Base-by-base conservation (phyloP, 1,140 invertebrate species). In the Aphaenogaster floridana region DNA sequence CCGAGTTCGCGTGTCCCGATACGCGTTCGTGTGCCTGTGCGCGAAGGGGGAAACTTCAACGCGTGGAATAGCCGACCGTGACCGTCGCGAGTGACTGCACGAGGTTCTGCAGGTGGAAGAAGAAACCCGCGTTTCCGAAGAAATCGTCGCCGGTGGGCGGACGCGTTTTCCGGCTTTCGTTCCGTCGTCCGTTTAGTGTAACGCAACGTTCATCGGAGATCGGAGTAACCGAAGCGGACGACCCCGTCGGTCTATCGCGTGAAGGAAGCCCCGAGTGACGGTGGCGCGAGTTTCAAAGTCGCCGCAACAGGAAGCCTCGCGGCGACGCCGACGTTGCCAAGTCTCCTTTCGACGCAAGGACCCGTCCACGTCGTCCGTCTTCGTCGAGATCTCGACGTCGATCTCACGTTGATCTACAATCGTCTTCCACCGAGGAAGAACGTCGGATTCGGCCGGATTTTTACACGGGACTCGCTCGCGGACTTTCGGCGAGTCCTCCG, bases 61-160 rank as follows among this genome's bases (percentile, higher is more conserved):
- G 80, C 80, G 42, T 84, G 80, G 80, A 61, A 61, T 61, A 76
- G 54, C 69, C 80, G 54, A 48, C 54, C 28, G 69, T 84, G 45
- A 45, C 17, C 80, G 54, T 61, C 80, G 80, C 69, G 80, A 59
- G 80, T 84, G 80, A 84, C 69, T 50, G 54, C 69, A 28, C 69
- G 54, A 48, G 28, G n/a, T 52, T 59, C 68, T n/a, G 9, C 17
- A n/a, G 61, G 11, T 15, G 42, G 11, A 72, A 17, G 64, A 52
- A 5, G 66, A 28, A 28, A 28, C 28, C 39, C 39, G 13, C 63
- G 7, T 69, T 69, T 21, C 13, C n/a, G 48, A n/a, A 36, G 39
- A 21, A 48, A 11, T 11, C 28, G 5, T 50, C 34, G 28, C 34
- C 28, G 50, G 21, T 54, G 79, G 52, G 48, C 50, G 36, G 9